Percentiles rank a stretch among this genome's conserved stretches.
These are phyloP conservation scores for Sebastes schlegelii DNA, from an alignment of 2,113 vertebrate genomes.

Conservation along the genomic window DNA sequence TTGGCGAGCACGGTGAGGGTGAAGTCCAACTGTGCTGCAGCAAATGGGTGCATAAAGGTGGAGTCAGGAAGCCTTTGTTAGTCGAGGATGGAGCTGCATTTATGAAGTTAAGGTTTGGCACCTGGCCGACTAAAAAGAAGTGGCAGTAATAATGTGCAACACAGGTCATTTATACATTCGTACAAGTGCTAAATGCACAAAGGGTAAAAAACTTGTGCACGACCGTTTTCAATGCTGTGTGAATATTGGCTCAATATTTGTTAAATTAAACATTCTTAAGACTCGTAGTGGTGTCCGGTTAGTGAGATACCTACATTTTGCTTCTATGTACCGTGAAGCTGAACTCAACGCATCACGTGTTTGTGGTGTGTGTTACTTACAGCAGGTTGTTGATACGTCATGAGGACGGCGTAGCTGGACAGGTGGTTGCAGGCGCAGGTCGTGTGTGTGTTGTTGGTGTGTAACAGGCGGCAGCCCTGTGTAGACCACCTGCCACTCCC, in stretches of 20 bases:
- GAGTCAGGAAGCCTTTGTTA: not conserved
- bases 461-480: conserved; percentile 91
- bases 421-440: conserved; percentile 96
- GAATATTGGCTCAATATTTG: conserved; percentile 3
- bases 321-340: too few relatives aligned
- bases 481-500: conserved; percentile 94
- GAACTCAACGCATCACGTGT: not conserved
- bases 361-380: conserved; percentile 71
- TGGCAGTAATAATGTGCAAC: not conserved
- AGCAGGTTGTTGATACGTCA: conserved; percentile 90
- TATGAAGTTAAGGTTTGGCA: not conserved
- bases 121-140: not conserved
- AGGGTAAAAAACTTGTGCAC: not conserved
- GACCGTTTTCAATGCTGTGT: not conserved
- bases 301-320: not conserved
- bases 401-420: conserved; percentile 94
- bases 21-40: conserved; percentile 21
- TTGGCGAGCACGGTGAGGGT: conserved; percentile 14
- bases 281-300: not conserved
- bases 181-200: not conserved
- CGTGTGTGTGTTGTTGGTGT: conserved; percentile 95
- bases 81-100: not conserved
- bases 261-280: conserved; percentile 12
- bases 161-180: not conserved
- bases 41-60: conserved; percentile 7